Evolutionary conservation across 2,888 invertebrate genomes (phyloP).

Genomic region (Limnephilus lunatus): DNA sequence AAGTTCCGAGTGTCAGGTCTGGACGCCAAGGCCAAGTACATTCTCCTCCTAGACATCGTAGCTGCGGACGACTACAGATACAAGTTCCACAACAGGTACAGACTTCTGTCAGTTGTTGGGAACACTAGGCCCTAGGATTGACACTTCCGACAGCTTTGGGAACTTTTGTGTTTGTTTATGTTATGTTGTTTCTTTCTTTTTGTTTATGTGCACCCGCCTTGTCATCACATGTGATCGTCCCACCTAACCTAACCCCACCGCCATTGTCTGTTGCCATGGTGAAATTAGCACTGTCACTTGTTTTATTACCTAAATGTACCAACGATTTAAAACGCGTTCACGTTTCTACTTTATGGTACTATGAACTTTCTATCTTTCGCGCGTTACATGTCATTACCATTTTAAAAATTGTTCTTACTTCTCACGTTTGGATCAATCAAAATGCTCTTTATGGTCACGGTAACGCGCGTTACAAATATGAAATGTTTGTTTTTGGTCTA

Average conservation of each 20-base stretch:
- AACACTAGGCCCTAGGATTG: neutral
- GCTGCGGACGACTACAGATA: slow-evolving; percentile 99
- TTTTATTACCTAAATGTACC: neutral
- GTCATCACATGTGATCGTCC: slow-evolving; percentile 42
- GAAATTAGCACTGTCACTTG: neutral
- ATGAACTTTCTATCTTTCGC: no score
- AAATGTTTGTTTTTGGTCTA: neutral
- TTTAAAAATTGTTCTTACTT: no score
- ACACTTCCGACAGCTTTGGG: slow-evolving; percentile 37
- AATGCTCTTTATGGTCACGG: neutral
- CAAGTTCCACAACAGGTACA: slow-evolving; percentile 96
- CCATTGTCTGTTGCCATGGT: slow-evolving; percentile 28
- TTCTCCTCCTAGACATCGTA: slow-evolving; percentile 98
- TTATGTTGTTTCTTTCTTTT: slow-evolving; percentile 31
- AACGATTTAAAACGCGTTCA: neutral
- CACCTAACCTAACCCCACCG: neutral
- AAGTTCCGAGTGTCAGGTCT: slow-evolving; percentile 98
- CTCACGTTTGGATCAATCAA: no score
- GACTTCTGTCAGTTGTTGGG: slow-evolving; percentile 15
- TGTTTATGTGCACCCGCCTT: slow-evolving; percentile 54
- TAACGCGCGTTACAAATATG: neutral
- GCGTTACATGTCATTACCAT: neutral
- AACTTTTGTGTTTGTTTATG: slow-evolving; percentile 36
- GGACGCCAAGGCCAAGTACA: slow-evolving; percentile 99
- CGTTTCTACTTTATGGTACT: neutral